Evolutionary conservation across 2,888 invertebrate species (phyloP).

Genomic region (Anaspis maculata): DNA sequence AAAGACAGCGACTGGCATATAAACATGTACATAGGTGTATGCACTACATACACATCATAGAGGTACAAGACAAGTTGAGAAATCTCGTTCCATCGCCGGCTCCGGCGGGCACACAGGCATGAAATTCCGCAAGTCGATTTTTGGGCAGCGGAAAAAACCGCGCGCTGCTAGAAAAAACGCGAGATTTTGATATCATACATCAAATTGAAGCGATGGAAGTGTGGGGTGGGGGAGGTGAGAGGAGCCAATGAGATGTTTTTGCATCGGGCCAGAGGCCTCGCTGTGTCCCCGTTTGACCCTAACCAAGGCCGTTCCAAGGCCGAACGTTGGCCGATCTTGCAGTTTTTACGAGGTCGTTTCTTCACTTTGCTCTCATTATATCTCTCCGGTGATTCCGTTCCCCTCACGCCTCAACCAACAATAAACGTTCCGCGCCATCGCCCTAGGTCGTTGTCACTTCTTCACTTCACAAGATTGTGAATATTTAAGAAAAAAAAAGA

Average conservation of each 20-base stretch:
- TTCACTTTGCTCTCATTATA: constrained; percentile 39
- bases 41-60: no score
- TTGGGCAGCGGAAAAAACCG: no score
- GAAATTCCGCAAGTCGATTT: no score
- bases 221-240: constrained; percentile 3
- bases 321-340: constrained; percentile 42
- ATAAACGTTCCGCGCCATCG: constrained; percentile 28
- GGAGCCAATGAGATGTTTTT: constrained; percentile 4
- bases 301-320: constrained; percentile 45
- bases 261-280: constrained; percentile 13
- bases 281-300: constrained; percentile 34
- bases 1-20: no score
- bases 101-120: no score
- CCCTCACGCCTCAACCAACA: constrained; percentile 13
- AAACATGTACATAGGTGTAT: no score
- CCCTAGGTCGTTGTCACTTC: constrained; percentile 30
- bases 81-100: no score
- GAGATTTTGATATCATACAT: no score
- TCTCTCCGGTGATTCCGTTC: constrained; percentile 18
- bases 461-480: constrained; percentile 7
- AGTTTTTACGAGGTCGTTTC: constrained; percentile 32
- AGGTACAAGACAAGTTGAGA: no score
- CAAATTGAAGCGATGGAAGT: no score
- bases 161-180: neutral
- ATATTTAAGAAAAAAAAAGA: no score